Evolutionary conservation across 2,888 invertebrate species (phyloP).

Genomic region (Perizoma flavofasciatum): DNA sequence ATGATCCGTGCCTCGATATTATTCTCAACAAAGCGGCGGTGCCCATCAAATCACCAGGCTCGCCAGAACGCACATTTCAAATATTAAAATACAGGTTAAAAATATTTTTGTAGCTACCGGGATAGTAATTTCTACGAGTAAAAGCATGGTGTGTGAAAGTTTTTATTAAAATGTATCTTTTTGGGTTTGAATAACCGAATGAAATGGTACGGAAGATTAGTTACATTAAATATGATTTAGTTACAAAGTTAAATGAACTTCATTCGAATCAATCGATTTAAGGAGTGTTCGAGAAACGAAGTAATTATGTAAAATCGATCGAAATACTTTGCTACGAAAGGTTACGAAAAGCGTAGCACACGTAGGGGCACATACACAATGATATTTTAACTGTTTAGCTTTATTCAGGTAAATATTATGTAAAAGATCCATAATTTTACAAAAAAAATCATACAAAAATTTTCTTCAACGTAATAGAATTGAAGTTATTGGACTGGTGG

Average conservation of each 20-base stretch:
- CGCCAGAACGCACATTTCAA: constrained; percentile 50
- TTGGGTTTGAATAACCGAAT: not conserved
- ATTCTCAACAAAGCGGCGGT: constrained; percentile 59
- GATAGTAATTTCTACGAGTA: constrained; percentile 9
- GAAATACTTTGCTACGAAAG: constrained; percentile 16
- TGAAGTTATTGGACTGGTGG: not conserved
- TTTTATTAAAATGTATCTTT: too few species aligned
- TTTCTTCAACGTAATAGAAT: too few species aligned
- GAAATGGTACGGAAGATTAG: not conserved
- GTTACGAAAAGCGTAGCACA: constrained; percentile 20
- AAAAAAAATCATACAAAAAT: too few species aligned
- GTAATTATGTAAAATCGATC: constrained; percentile 14
- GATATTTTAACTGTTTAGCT: not conserved
- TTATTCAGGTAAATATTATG: not conserved
- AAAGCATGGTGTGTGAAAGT: not conserved
- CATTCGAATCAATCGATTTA: constrained; percentile 8
- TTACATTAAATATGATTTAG: too few species aligned
- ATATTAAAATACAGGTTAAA: constrained; percentile 54
- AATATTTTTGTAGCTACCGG: constrained; percentile 21
- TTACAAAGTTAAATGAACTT: constrained; percentile 7
- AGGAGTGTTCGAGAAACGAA: constrained; percentile 7
- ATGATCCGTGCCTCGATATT: constrained; percentile 67
- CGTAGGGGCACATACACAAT: not conserved
- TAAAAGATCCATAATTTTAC: too few species aligned
- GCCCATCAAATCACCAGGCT: constrained; percentile 68